Evolutionary conservation across 2,888 invertebrate species (phyloP), one percentile per base, ranked within the genome.

Genomic region (Oligia strigilis): DNA sequence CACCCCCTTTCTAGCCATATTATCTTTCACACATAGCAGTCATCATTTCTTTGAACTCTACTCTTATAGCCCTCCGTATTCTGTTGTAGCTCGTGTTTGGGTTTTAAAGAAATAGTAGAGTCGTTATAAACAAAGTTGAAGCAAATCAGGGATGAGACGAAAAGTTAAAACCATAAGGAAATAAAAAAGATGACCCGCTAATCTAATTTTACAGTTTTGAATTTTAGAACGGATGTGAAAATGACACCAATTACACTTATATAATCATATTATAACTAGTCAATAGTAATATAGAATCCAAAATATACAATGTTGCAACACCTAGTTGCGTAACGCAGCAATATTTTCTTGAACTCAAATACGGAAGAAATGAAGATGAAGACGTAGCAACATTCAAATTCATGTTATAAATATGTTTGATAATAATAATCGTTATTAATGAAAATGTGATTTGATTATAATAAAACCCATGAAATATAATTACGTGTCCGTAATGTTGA

Each of bases 281-380:
- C 52, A 29, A 40, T 55, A 66, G 17, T 52, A 52, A 46, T 78
- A 72, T 40, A 64, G 40, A 73, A 66, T 64, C 23, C 23, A 76
- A 85, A 52, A 58, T 62, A 52, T n/a, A 29, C 17, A 67, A 73
- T 29, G 49, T 86, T 78, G 55, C 65, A 72, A 78, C 65, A 86
- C 62, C 14, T 55, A 52, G 74, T 86, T 75, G 67, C 75, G 55
- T 83, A 83, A 85, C 66, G 11, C 40, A 73, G 52, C 14, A n/a
- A 70, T 70, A 66, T 75, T 70, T 72, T 66, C 40, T 74, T 77
- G 36, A 70, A 69, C 49, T 62, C 66, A n/a, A 66, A 87, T 49
- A 71, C 87, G 87, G 87, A 88, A 88, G 86, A 72, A 66, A 73
- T 55, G 52, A 75, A 71, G 60, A 71, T 72, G 72, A 17, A 66